Conservation (phyloP, 2,113 vertebrate species). For the Mesocricetus auratus region DNA sequence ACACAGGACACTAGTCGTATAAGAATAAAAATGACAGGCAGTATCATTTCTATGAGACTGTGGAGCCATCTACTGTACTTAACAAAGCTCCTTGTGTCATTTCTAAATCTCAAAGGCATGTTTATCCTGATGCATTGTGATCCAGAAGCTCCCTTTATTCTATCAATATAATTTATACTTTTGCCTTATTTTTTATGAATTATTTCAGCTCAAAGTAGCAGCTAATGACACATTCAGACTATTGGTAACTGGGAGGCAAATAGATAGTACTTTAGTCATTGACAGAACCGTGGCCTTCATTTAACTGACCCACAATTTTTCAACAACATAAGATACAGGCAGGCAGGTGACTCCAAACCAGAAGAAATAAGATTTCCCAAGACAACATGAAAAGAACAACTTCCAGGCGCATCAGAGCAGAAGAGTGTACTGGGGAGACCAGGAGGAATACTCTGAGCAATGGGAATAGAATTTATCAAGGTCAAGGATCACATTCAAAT, state of each 20-base stretch:
- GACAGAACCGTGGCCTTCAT: constrained; percentile 1
- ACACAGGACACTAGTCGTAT: not conserved
- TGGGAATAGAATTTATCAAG: not conserved
- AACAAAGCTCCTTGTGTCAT: not conserved
- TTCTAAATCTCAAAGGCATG: constrained; percentile 36
- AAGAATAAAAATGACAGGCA: not conserved
- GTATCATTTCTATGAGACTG: not conserved
- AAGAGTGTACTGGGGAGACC: not conserved
- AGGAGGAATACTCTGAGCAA: too few relatives aligned
- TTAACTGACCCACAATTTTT: not conserved
- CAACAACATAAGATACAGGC: not conserved
- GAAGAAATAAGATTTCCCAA: not conserved
- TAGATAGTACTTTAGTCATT: not conserved
- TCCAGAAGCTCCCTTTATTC: not conserved
- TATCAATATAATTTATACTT: not conserved
- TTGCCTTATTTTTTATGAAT: not conserved
- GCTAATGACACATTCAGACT: not conserved
- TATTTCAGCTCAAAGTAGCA: not conserved
- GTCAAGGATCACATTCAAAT: not conserved
- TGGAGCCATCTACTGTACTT: not conserved
- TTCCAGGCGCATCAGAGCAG: accelerated
- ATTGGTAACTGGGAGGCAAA: not conserved
- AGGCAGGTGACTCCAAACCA: not conserved
- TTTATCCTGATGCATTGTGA: not conserved
- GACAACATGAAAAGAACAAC: not conserved